These are phyloP conservation scores for Tetragonisca angustula DNA, from an alignment of 2,888 invertebrate species.

Conservation along the genomic window DNA sequence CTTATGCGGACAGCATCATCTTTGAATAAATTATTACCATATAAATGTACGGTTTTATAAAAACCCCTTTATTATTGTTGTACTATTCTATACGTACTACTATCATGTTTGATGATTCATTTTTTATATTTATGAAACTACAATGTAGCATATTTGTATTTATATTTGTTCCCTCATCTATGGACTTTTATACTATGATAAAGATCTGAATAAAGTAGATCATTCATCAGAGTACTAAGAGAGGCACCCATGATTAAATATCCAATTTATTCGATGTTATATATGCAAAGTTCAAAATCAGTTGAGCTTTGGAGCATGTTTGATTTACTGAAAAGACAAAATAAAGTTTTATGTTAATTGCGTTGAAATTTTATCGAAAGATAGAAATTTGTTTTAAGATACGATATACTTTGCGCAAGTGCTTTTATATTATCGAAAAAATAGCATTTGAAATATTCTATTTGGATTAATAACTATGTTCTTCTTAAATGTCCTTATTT, in stretches of 20 bases:
- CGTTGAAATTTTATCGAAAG: not conserved
- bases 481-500: too few relatives aligned
- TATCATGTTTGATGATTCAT: constrained; percentile 19
- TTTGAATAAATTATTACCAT: constrained; percentile 81
- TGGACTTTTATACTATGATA: constrained; percentile 61
- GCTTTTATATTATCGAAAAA: not conserved
- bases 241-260: constrained; percentile 35
- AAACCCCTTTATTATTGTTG: constrained; percentile 37
- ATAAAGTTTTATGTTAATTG: not conserved
- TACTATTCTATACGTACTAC: not conserved
- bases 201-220: constrained; percentile 64
- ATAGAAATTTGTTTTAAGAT: not conserved
- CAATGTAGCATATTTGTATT: constrained; percentile 53
- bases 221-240: constrained; percentile 38
- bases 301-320: not conserved
- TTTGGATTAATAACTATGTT: too few relatives aligned
- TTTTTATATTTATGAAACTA: constrained; percentile 36
- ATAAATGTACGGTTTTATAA: constrained; percentile 65
- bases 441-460: not conserved
- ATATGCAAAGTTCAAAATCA: not conserved
- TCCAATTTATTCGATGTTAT: not conserved
- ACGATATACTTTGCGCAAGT: not conserved
- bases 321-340: too few relatives aligned
- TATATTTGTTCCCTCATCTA: constrained; percentile 55
- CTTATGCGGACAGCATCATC: constrained; percentile 72